Evolutionary conservation across 2,113 vertebrate species (phyloP).

Genomic region (Poecile atricapillus): DNA sequence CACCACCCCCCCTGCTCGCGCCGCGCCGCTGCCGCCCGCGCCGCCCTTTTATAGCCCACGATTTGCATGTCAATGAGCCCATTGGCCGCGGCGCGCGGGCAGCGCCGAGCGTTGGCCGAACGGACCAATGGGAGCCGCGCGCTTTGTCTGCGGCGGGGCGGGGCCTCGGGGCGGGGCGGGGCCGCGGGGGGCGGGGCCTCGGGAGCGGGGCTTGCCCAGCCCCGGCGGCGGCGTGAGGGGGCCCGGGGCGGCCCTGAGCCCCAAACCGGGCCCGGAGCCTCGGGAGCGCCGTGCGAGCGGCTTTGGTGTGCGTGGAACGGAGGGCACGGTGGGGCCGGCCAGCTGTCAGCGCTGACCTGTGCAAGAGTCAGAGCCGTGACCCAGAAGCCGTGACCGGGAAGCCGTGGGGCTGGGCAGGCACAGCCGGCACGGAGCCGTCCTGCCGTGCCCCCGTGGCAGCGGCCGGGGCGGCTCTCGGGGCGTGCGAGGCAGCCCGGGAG

Average conservation of each 20-base stretch:
- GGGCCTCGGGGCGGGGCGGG: not conserved
- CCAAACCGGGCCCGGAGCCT: no score
- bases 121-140: slow-evolving; percentile 74
- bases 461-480: no score
- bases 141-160: not conserved
- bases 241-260: rapidly evolving
- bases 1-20: no score
- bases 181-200: not conserved
- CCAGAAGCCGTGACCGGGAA: rapidly evolving
- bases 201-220: rapidly evolving
- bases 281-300: not conserved
- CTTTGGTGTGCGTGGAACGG: not conserved
- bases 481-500: not conserved
- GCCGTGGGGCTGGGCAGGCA: rapidly evolving
- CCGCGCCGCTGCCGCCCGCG: not conserved
- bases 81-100: slow-evolving; percentile 47
- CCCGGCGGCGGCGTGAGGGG: not conserved
- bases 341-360: not conserved
- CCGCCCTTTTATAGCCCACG: slow-evolving; percentile 67
- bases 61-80: slow-evolving; percentile 82
- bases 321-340: not conserved
- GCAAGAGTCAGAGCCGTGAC: not conserved
- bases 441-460: rapidly evolving
- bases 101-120: slow-evolving; percentile 57
- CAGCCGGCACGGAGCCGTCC: rapidly evolving